Evolutionary conservation across 2,888 invertebrate species (phyloP).

Genomic region (Microdon myrmicae): DNA sequence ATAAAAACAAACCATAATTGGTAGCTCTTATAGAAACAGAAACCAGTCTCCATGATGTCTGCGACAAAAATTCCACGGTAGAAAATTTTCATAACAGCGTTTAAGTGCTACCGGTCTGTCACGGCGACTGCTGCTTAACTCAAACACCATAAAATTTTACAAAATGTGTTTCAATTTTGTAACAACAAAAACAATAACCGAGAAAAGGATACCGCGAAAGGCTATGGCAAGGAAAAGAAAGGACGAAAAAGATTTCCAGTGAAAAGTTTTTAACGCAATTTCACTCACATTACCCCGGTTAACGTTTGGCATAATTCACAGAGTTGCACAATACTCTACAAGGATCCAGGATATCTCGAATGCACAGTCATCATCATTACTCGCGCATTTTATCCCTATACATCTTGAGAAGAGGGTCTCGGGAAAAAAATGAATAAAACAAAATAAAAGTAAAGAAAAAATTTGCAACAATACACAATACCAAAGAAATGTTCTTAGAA

Average conservation of each 20-base stretch:
- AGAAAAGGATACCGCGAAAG: conserved; percentile 13
- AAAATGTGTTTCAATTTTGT: conserved; percentile 48
- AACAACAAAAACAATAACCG: conserved; percentile 15
- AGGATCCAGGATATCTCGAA: conserved; percentile 6
- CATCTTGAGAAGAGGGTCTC: no score
- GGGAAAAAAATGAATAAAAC: conserved; percentile 1
- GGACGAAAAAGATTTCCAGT: conserved; percentile 40
- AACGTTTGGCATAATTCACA: conserved; percentile 51
- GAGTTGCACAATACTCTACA: conserved; percentile 6
- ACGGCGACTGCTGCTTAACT: conserved; percentile 15
- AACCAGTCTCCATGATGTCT: no score
- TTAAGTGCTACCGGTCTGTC: conserved; percentile 34
- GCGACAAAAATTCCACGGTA: no score
- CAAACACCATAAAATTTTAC: conserved; percentile 47
- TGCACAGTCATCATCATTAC: conserved; percentile 52
- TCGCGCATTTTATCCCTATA: conserved; percentile 22
- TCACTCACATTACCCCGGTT: conserved; percentile 49
- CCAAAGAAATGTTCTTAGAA: no score
- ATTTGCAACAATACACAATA: no score
- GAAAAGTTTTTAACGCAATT: conserved; percentile 52
- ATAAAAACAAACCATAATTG: no score
- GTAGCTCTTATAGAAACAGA: no score
- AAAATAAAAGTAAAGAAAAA: conserved; percentile 5
- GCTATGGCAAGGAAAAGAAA: conserved; percentile 9
- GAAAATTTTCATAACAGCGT: conserved; percentile 39